These are phyloP conservation scores for Prunella himalayana DNA, from an alignment of 2,113 vertebrate genomes.

Conservation along the genomic window DNA sequence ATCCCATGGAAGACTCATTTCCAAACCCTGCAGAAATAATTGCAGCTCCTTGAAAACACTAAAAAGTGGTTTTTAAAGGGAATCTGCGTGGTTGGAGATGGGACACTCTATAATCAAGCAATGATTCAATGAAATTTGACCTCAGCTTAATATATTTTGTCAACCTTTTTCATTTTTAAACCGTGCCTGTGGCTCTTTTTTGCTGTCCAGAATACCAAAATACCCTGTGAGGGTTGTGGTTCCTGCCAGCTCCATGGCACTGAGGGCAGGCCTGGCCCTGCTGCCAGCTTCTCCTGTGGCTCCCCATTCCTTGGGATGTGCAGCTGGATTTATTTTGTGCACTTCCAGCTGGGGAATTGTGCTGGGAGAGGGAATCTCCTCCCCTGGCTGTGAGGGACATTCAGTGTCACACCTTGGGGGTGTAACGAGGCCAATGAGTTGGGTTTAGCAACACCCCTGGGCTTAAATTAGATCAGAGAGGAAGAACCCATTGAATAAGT, in stretches of 20 bases:
- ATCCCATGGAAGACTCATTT: neutral
- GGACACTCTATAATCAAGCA: neutral
- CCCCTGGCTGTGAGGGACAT: neutral
- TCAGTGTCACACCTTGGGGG: neutral
- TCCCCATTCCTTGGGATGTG: neutral
- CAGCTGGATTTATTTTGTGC: neutral
- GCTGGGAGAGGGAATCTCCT: neutral
- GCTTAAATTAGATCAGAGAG: neutral
- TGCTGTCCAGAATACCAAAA: neutral
- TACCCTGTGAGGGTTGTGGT: neutral
- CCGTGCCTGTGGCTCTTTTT: neutral
- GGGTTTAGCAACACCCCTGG: neutral
- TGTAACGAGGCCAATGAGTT: fast-evolving
- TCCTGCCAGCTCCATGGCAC: neutral
- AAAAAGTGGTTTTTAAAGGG: neutral
- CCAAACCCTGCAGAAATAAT: slow-evolving; percentile 43
- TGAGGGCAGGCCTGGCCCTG: neutral
- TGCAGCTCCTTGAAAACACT: slow-evolving; percentile 19
- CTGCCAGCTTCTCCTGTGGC: neutral
- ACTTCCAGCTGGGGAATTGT: neutral
- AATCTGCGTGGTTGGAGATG: neutral
- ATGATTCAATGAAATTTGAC: slow-evolving; percentile 50
- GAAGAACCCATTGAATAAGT: neutral
- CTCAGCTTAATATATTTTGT: slow-evolving; percentile 52
- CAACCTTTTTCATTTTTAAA: neutral